Conservation (phyloP, 1,140 invertebrate species). For the Melanaphis sacchari region DNA sequence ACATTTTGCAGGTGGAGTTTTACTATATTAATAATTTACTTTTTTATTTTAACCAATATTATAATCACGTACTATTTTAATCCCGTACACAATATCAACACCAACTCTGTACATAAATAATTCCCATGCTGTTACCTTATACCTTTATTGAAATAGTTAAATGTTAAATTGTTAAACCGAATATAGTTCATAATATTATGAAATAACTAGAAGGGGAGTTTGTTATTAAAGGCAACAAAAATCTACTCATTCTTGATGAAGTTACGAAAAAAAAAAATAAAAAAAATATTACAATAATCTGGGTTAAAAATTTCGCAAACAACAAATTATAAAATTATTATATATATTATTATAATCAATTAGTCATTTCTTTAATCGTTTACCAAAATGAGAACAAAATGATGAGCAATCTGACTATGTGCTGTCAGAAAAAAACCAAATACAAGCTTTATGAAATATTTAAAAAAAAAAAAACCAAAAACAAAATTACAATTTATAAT, state of each 20-base stretch:
- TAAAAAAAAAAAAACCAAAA: constrained; percentile 56
- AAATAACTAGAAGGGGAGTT: not conserved
- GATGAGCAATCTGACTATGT: constrained; percentile 57
- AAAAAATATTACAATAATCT: constrained; percentile 31
- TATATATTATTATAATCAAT: constrained; percentile 24
- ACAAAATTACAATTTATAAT: constrained; percentile 59
- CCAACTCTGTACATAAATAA: not conserved
- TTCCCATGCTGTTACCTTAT: constrained; percentile 57
- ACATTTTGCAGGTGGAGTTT: constrained; percentile 52
- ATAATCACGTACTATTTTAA: not conserved
- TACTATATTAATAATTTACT: not conserved
- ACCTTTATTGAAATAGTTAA: not conserved
- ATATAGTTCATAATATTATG: not conserved
- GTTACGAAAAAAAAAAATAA: constrained; percentile 7
- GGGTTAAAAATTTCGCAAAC: constrained; percentile 49
- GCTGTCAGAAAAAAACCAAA: constrained; percentile 55
- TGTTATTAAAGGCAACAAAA: constrained; percentile 32
- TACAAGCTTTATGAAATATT: constrained; percentile 56
- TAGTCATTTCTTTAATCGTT: constrained; percentile 9
- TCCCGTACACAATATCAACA: not conserved
- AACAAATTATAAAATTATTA: constrained; percentile 46
- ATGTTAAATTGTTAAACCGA: not conserved
- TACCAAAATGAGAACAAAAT: constrained; percentile 56
- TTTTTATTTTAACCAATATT: not conserved
- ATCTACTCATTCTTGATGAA: constrained; percentile 40